phyloP scores from a whole-genome alignment of 2,113 vertebrate genomes.

The Paratilapia polleni region DNA sequence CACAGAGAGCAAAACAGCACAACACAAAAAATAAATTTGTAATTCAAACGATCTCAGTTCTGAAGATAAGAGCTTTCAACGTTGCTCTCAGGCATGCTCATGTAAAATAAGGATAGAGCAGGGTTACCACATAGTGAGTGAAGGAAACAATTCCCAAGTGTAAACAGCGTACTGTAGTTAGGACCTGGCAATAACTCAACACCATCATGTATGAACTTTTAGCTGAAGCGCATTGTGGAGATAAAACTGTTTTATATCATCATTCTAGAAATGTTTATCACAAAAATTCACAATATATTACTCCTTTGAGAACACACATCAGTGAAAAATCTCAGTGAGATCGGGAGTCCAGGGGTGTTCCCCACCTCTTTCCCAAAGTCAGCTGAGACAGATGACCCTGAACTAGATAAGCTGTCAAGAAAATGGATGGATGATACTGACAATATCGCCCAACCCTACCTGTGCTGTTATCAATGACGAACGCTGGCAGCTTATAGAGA shows the following conservation, averaged over 20 bases:
- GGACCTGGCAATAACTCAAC: not conserved
- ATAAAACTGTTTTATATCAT: not conserved
- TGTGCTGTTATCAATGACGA: conserved; percentile 20
- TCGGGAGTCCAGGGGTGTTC: not conserved
- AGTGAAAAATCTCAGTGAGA: not conserved
- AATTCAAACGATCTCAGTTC: conserved; percentile 5
- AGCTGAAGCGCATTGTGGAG: not conserved
- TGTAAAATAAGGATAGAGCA: not conserved
- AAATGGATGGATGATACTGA: not conserved
- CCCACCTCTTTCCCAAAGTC: not conserved
- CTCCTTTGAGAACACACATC: not conserved
- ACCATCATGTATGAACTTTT: not conserved
- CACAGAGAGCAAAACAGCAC: not conserved
- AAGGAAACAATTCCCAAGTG: not conserved
- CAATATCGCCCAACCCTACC: not conserved
- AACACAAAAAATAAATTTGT: conserved; percentile 6
- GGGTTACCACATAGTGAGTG: not conserved
- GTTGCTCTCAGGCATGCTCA: not conserved
- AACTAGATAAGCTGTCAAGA: not conserved
- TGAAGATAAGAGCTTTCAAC: not conserved
- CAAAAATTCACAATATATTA: not conserved
- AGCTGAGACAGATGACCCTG: not conserved
- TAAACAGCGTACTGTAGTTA: not conserved
- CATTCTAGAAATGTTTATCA: not conserved
- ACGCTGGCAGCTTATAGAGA: conserved; percentile 18